These are phyloP conservation scores for Aphidius gifuensis DNA, from an alignment of 1,140 invertebrate species.

Conservation along the genomic window DNA sequence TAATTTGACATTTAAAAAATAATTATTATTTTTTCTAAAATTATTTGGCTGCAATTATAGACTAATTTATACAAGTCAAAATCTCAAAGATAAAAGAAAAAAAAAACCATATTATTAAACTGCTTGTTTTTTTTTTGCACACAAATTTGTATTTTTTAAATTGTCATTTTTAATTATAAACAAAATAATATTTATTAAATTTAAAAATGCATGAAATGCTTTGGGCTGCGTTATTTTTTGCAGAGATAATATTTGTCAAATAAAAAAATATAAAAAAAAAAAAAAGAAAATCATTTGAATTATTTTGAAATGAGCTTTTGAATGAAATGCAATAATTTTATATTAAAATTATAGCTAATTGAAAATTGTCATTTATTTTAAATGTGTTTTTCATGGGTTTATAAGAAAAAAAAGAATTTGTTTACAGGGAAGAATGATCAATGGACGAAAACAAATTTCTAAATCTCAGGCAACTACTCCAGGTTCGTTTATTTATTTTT, in stretches of 20 bases:
- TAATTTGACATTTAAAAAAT: neutral
- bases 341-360: too few relatives aligned
- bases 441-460: conserved; percentile 9
- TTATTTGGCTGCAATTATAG: too few relatives aligned
- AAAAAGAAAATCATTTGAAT: neutral
- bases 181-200: conserved; percentile 26
- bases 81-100: neutral
- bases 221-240: conserved; percentile 30
- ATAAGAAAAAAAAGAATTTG: neutral
- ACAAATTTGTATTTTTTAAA: conserved; percentile 1
- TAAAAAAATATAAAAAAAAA: neutral
- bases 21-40: too few relatives aligned
- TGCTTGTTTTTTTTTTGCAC: conserved; percentile 7
- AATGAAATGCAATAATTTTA: too few relatives aligned
- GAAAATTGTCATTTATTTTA: too few relatives aligned
- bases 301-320: too few relatives aligned
- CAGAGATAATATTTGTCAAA: neutral
- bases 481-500: conserved; percentile 16
- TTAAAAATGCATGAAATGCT: conserved; percentile 38
- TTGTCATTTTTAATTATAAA: neutral
- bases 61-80: too few relatives aligned
- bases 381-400: too few relatives aligned
- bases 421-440: conserved; percentile 19
- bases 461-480: conserved; percentile 20
- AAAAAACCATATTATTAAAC: conserved; percentile 6